phyloP scores from a whole-genome alignment of 2,113 vertebrate genomes.

The Myotis lucifugus region DNA sequence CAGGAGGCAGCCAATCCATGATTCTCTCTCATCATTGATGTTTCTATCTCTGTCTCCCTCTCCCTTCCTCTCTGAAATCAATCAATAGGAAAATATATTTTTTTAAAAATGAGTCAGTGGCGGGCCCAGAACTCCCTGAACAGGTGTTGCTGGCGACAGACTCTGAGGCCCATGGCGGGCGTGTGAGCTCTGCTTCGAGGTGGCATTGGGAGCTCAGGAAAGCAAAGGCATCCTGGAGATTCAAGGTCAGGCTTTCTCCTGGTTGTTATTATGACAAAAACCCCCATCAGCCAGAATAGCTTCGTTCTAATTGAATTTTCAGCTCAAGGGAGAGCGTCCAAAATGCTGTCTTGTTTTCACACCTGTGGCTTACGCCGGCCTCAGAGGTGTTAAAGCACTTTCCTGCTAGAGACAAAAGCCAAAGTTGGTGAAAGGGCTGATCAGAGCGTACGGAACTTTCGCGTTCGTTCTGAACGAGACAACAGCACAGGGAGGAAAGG shows the following conservation, averaged over 20 bases:
- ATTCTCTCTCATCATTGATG: too few relatives aligned
- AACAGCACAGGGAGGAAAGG: background rate
- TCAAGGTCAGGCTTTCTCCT: slow-evolving; percentile 15
- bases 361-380: background rate
- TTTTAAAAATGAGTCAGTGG: background rate
- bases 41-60: too few relatives aligned
- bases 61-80: too few relatives aligned
- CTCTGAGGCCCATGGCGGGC: background rate
- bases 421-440: background rate
- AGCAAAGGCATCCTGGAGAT: background rate
- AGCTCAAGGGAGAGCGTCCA: background rate
- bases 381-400: background rate
- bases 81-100: too few relatives aligned
- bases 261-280: background rate
- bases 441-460: background rate
- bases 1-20: too few relatives aligned
- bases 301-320: slow-evolving; percentile 29
- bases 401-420: background rate
- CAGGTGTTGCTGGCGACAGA: background rate
- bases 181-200: background rate
- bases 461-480: background rate
- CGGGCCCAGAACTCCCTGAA: too few relatives aligned
- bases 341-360: background rate
- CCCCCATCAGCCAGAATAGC: background rate
- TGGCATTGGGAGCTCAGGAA: background rate